Base-by-base conservation (phyloP, 2,797 vertebrate species). In the Cirrhinus mrigala region DNA sequence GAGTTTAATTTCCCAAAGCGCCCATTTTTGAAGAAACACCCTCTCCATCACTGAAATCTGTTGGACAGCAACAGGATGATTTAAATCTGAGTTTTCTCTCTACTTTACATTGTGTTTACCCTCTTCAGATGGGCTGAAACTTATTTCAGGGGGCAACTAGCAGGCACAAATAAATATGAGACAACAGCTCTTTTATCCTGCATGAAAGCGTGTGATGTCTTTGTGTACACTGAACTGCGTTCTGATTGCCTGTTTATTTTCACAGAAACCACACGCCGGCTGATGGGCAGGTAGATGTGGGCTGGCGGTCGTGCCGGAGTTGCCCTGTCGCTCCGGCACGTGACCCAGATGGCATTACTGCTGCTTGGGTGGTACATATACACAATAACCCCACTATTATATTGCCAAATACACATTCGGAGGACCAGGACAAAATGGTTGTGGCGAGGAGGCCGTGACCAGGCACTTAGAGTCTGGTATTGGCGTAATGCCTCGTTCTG, bases 181-280 rank as follows among this genome's bases (percentile, higher is more conserved):
- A 93, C 92, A 94, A 93, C 93, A 92, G 94, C 94, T 93, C 95
- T 96, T 96, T 97, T 96, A 97, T 96, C 96, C 95, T 94, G 94
- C 94, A 95, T 95, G 94, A 96, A 95, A 95, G 96, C 93, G 93
- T 95, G 95, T 95, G 95, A 95, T 95, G 95, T 94, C 94, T 94
- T 95, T 97, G 95, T 97, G 95, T 96, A 96, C 94, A 94, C 94
- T 95, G 92, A 77, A 92, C 95, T 75, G 90, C 92, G 87, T 96
- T 96, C 96, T 97, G 96, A 97, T 97, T 96, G 95, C 94, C 93
- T 96, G 96, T 97, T 96, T 97, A 96, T 97, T 97, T 97, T 96
- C 94, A 95, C 93, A 95, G 96, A 96, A 87, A 94, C 93, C 94
- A 93, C 93, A 93, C 8, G 3, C 16, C 64, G 95, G 95, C 95